Evolutionary conservation across 1,140 invertebrate species (phyloP).

Genomic region (Aphaenogaster floridana): DNA sequence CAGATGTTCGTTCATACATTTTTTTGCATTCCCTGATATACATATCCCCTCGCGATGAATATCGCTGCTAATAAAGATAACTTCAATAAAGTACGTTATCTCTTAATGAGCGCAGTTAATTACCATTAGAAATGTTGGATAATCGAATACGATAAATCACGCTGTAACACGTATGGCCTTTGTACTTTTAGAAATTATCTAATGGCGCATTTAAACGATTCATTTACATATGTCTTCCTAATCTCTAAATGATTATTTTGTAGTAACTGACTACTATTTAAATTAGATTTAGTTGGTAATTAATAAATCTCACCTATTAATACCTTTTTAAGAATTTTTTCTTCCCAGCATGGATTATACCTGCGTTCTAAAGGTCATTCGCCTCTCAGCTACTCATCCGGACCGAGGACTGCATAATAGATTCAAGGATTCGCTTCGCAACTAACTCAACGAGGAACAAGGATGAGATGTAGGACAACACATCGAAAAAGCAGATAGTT

Average conservation of each 20-base stretch:
- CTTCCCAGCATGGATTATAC: background rate
- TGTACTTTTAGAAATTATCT: slow-evolving; percentile 1
- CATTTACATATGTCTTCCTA: background rate
- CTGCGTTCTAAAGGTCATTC: background rate
- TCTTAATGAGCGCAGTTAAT: slow-evolving; percentile 55
- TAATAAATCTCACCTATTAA: background rate
- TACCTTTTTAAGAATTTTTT: background rate
- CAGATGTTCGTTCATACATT: background rate
- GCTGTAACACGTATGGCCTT: background rate
- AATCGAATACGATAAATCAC: slow-evolving; percentile 46
- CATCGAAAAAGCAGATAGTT: slow-evolving; percentile 45
- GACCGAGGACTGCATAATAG: background rate
- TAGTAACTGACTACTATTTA: background rate
- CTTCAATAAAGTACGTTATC: slow-evolving; percentile 51
- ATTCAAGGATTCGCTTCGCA: slow-evolving; percentile 35
- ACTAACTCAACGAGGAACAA: slow-evolving; percentile 23
- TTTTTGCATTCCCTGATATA: slow-evolving; percentile 30
- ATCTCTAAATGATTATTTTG: background rate
- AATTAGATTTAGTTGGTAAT: background rate
- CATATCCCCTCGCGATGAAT: slow-evolving; percentile 6
- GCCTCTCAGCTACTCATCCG: background rate
- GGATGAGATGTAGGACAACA: slow-evolving; percentile 29
- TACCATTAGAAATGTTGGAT: slow-evolving; percentile 40
- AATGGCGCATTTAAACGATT: background rate
- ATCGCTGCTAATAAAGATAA: slow-evolving; percentile 51